phyloP scores from a whole-genome alignment of 2,113 vertebrate genomes.

The Vanacampus margaritifer region DNA sequence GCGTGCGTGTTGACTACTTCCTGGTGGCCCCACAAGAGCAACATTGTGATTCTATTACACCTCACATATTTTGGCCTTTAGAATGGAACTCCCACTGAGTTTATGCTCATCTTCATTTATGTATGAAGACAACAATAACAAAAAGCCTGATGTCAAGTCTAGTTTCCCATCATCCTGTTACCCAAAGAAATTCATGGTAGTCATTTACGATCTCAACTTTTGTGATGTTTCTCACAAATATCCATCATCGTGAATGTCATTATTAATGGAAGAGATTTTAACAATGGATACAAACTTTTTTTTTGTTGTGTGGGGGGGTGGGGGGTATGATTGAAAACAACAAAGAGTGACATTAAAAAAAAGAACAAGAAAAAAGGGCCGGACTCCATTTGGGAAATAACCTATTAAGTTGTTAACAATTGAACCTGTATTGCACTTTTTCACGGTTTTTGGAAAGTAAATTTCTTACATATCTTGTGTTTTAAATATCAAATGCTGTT shows the following conservation, averaged over 20 bases:
- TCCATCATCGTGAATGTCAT: conserved; percentile 82
- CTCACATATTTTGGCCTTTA: conserved; percentile 57
- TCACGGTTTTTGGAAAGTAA: conserved; percentile 84
- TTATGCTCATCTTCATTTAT: conserved; percentile 51
- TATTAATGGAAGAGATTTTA: conserved; percentile 84
- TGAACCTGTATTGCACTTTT: conserved; percentile 96
- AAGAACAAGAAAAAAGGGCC: conserved; percentile 65
- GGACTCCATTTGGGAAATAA: conserved; percentile 72
- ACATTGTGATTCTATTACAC: conserved; percentile 33
- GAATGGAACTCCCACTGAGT: conserved; percentile 58
- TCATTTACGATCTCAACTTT: conserved; percentile 74
- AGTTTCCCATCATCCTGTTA: conserved; percentile 72
- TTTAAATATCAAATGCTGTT: conserved; percentile 80
- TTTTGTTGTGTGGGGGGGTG: conserved; percentile 16
- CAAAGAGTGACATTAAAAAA: conserved; percentile 18
- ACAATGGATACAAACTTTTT: conserved; percentile 66
- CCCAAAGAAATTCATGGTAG: conserved; percentile 79
- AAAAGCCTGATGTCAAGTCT: conserved; percentile 65
- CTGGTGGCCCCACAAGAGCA: conserved; percentile 21
- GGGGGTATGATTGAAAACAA: background rate
- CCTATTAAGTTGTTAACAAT: conserved; percentile 76
- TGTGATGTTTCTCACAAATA: conserved; percentile 72
- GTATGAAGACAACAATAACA: conserved; percentile 68
- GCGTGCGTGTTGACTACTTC: conserved; percentile 14
- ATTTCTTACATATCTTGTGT: conserved; percentile 91